A percentile compares a stretch with the other conserved stretches of the same genome.
phyloP scores from a whole-genome alignment of 2,113 vertebrate genomes.

The Pantherophis guttatus region DNA sequence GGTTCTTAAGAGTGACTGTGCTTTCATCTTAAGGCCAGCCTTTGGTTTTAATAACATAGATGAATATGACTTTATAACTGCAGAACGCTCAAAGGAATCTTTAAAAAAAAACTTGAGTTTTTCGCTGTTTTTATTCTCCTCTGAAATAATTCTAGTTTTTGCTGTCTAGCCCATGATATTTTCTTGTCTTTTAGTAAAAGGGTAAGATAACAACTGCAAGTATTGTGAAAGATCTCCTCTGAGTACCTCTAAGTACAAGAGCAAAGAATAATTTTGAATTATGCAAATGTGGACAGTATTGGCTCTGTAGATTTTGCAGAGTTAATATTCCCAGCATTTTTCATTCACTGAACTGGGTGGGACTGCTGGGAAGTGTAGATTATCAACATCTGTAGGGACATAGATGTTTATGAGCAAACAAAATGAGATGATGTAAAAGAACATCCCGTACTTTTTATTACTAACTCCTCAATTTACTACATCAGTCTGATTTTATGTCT shows the following conservation, averaged over 20 bases:
- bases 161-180: not conserved
- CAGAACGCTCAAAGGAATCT: slow-evolving; percentile 1
- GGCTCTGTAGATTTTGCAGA: not conserved
- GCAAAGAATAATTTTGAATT: not conserved
- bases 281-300: not conserved
- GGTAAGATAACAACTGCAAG: not conserved
- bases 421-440: not conserved
- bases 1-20: slow-evolving; percentile 52
- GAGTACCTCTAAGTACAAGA: not conserved
- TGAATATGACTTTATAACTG: slow-evolving; percentile 43
- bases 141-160: slow-evolving; percentile 21
- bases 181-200: not conserved
- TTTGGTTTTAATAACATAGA: slow-evolving; percentile 44
- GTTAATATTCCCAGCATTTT: not conserved
- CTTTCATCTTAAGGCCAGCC: slow-evolving; percentile 47
- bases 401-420: not conserved
- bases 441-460: not conserved
- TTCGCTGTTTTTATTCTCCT: not conserved
- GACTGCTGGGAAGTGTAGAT: not conserved
- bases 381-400: not conserved
- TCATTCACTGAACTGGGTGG: not conserved
- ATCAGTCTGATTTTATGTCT: not conserved
- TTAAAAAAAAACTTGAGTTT: not conserved
- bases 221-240: not conserved
- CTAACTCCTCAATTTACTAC: not conserved